Evolutionary conservation across 2,797 vertebrate genomes (phyloP).

Genomic region (Triplophysa yarkandensis): DNA sequence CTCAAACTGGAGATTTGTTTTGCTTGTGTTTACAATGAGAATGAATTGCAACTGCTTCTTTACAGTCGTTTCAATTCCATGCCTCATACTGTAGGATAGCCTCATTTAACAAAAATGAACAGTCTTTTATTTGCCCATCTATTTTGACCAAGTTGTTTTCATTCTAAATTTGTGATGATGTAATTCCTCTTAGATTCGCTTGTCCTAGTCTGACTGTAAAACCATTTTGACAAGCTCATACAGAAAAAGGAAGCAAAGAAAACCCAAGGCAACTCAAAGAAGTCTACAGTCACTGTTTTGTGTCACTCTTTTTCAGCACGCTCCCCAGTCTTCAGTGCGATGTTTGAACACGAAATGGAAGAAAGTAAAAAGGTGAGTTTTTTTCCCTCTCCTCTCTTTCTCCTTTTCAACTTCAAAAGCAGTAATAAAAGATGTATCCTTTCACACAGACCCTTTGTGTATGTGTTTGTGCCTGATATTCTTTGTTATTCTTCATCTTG

Average conservation of each 20-base stretch:
- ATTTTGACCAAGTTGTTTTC: too few species aligned
- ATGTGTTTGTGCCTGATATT: constrained; percentile 30
- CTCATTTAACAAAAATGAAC: too few species aligned
- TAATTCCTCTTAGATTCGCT: neutral
- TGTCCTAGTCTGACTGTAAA: neutral
- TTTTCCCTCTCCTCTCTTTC: constrained; percentile 58
- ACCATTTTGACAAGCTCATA: neutral
- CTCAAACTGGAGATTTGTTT: too few species aligned
- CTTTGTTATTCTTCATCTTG: constrained; percentile 33
- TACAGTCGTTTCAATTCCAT: too few species aligned
- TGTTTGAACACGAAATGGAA: constrained; percentile 94
- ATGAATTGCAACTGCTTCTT: too few species aligned
- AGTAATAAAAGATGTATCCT: constrained; percentile 26
- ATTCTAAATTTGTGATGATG: too few species aligned
- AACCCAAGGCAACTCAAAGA: neutral
- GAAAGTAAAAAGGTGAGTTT: constrained; percentile 87
- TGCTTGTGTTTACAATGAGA: too few species aligned
- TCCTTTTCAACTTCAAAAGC: constrained; percentile 48
- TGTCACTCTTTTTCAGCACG: constrained; percentile 77
- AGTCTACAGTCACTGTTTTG: neutral
- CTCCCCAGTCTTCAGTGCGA: constrained; percentile 92
- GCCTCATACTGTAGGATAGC: too few species aligned
- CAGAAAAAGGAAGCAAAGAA: neutral
- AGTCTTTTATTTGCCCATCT: too few species aligned
- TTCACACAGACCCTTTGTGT: constrained; percentile 37